A percentile compares a stretch with the other conserved stretches of the same genome.
These are phyloP conservation scores for Serilophus lunatus DNA, from an alignment of 2,113 vertebrate genomes.

Conservation along the genomic window DNA sequence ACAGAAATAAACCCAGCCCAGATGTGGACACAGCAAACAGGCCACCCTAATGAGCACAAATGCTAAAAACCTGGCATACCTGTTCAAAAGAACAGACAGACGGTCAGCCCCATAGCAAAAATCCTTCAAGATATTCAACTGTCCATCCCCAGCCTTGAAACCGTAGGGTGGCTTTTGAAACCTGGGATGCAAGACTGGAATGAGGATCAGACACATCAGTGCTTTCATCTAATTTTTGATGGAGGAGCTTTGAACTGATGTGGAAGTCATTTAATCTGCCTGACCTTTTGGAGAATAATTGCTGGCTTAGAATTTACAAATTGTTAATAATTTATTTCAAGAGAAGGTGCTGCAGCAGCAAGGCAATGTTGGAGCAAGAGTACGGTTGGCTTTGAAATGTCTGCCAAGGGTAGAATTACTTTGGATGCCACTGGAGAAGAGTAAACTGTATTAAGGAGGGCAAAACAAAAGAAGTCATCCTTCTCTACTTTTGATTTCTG, in stretches of 20 bases:
- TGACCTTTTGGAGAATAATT: slow-evolving; percentile 57
- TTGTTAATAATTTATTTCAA: slow-evolving; percentile 27
- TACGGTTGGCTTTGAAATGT: not conserved
- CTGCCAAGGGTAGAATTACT: not conserved
- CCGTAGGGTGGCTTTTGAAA: slow-evolving; percentile 12
- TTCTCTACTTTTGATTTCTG: not conserved
- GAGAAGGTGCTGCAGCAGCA: not conserved
- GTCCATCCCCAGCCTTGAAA: not conserved
- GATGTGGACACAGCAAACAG: not conserved
- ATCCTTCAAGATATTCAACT: not conserved
- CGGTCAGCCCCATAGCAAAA: not conserved
- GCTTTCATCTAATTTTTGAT: slow-evolving; percentile 16
- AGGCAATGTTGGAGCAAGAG: not conserved
- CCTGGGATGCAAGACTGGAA: not conserved
- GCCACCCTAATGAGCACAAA: not conserved
- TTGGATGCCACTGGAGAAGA: not conserved
- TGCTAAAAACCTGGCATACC: not conserved
- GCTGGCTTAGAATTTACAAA: slow-evolving; percentile 7
- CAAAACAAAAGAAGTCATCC: not conserved
- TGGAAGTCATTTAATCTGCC: slow-evolving; percentile 28
- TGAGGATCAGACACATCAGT: not conserved
- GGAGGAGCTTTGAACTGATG: slow-evolving; percentile 29
- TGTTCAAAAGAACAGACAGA: not conserved
- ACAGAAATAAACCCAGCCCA: not conserved
- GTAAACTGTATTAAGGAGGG: not conserved